Base-by-base conservation (phyloP, 1,140 invertebrate genomes). In the Nilaparvata lugens region DNA sequence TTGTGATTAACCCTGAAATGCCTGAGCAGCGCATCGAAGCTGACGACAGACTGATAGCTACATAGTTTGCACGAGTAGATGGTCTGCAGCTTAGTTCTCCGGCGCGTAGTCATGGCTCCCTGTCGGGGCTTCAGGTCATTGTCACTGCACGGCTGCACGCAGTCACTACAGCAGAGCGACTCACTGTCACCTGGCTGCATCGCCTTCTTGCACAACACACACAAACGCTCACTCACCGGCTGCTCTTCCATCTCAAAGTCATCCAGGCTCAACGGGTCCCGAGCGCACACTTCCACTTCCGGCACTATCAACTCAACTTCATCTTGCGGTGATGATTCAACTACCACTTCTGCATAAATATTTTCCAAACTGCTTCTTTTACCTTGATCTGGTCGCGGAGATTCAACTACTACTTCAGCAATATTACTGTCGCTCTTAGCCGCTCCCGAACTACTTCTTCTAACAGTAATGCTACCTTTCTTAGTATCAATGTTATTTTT, bases 191-290 rank as follows among this genome's bases (percentile, higher is more conserved):
- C 45, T 9, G 59, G 58, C 14, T 52, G n/a, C 6, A 60, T 52
- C 5, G 52, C 45, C 38, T 60, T 55, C 38, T 60, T 60, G 21
- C 59, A 60, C 24, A 60, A 24, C 5, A 60, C 55, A 43, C 59
- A 60, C 31, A 25, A 11, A 5, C 28, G 52, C 35, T 60, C 52
- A 9, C 38, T 54, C 4, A 54, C 45, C 4, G 23, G 45, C 21
- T 51, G 45, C 51, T 60, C 52, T 31, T 54, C 25, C 38, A 18
- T 9, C 52, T 60, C 28, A 14, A 24, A 60, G 40, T 42, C 59
- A 5, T 60, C 59, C 38, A 60, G 31, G 38, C 59, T 60, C n/a
- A 60, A 43, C 5, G 59, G 59, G 31, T 60, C 59, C 13, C 31
- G 31, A 2, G 2, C 2, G 9, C 31, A 4, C 31, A 35, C 31